Evolutionary conservation across 2,888 invertebrate genomes (phyloP), one percentile per base, ranked within the genome.

Genomic region (Pheosia tremula): DNA sequence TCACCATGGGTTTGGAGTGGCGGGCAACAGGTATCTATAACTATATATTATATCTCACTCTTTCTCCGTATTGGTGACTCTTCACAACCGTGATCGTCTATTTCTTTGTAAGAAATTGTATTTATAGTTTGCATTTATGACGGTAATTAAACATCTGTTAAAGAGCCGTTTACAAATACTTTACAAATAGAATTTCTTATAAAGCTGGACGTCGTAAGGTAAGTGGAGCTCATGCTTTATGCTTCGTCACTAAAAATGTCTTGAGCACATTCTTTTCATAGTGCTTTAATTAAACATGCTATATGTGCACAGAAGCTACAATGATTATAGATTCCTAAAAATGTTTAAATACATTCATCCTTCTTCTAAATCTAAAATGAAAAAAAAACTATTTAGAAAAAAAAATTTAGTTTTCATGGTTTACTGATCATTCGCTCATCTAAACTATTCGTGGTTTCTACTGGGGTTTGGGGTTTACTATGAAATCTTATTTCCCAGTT

Each of bases 11-110:
- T 55, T 55, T 38, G 39, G 55, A 66, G 65, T 66, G 39, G 55
- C 66, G 38, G 60, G 56, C 54, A 73, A 64, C 63, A 75, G 75
- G 75, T 75, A 75, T 74, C 72, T 75, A 73, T 75, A 75, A 72
- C 72, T 75, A 73, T 56, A 3, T 39, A n/a, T 61, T 74, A 62
- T 64, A 56, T 73, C 57, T 69, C 52, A 50, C 56, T 38, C 55
- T 71, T 41, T 36, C 58, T n/a, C 53, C 11, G 53, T 53, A 36
- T 24, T 36, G 52, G 53, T 58, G 58, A 36, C 11, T 55, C 55
- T 55, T n/a, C 55, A 6, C 5, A n/a, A 55, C 39, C 6, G 10
- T 13, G 13, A 8, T 6, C 13, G 39, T 39, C 13, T 55, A 13
- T 24, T 24, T 24, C 55, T 55, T 55, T n/a, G 39, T 11, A 39